Percentiles rank a stretch among this genome's conserved stretches.
Conservation (phyloP, 2,888 invertebrate species). For the Hecatera dysodea region DNA sequence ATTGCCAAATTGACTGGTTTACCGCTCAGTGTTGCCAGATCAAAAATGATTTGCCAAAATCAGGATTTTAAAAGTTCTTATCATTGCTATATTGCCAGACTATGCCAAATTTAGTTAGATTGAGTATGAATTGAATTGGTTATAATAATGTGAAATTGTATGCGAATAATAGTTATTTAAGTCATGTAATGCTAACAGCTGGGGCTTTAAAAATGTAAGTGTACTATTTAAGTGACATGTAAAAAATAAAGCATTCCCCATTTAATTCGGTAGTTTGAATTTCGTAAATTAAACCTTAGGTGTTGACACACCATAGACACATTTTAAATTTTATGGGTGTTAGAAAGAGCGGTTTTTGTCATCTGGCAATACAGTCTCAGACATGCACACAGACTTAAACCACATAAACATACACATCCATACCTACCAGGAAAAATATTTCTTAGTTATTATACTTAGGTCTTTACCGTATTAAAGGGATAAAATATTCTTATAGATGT, state of each 20-base stretch:
- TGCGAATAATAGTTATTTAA: conserved; percentile 54
- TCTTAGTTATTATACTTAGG: neutral
- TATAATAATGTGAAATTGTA: conserved; percentile 60
- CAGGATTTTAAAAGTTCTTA: conserved; percentile 3
- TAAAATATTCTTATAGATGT: neutral
- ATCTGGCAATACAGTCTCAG: conserved; percentile 35
- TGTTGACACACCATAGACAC: conserved; percentile 18
- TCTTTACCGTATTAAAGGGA: neutral
- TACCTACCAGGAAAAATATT: neutral
- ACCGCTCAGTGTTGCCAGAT: conserved; percentile 45
- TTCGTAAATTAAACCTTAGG: conserved; percentile 43
- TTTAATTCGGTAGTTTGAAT: conserved; percentile 59
- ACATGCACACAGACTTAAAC: conserved; percentile 9
- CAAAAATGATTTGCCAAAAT: conserved; percentile 28
- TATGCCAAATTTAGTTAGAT: conserved; percentile 55
- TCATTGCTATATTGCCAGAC: conserved; percentile 60
- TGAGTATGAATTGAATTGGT: conserved; percentile 54
- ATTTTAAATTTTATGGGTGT: neutral
- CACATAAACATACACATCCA: neutral
- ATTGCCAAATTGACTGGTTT: conserved; percentile 38
- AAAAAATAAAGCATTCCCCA: conserved; percentile 61
- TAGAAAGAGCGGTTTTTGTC: conserved; percentile 12
- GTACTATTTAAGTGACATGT: conserved; percentile 60
- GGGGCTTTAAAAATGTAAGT: conserved; percentile 56
- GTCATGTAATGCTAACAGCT: conserved; percentile 52